Evolutionary conservation across 2,797 vertebrate species (phyloP).

Genomic region (Enteromius radiatus): DNA sequence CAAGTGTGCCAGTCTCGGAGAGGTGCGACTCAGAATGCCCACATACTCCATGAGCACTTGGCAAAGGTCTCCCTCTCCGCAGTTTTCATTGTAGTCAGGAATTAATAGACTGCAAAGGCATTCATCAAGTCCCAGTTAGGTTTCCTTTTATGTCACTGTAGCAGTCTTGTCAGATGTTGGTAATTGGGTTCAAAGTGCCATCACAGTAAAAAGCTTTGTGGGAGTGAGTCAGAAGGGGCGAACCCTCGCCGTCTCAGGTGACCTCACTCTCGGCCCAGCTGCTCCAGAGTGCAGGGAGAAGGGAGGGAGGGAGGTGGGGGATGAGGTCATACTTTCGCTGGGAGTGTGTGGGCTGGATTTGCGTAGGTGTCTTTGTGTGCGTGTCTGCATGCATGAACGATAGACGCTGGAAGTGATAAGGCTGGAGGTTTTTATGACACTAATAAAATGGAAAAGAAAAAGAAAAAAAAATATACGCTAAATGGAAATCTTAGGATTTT

Average conservation of each 20-base stretch:
- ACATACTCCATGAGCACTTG: conserved; percentile 43
- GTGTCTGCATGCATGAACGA: conserved; percentile 45
- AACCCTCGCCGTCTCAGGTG: conserved; percentile 58
- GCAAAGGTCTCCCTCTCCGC: conserved; percentile 46
- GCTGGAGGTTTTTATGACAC: neutral
- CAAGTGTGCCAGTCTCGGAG: conserved; percentile 6
- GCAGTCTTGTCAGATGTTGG: conserved; percentile 56
- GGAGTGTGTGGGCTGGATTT: conserved; percentile 55
- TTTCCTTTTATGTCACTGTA: conserved; percentile 59
- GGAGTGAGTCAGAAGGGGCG: conserved; percentile 56
- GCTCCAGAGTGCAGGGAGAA: conserved; percentile 41
- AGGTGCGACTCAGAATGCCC: conserved; percentile 43
- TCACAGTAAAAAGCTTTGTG: conserved; percentile 59
- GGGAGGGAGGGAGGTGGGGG: conserved; percentile 60
- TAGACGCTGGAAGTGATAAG: conserved; percentile 16
- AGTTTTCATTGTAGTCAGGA: conserved; percentile 61
- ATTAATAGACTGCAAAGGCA: conserved; percentile 63
- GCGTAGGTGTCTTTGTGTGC: conserved; percentile 54
- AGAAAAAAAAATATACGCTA: neutral
- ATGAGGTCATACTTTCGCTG: conserved; percentile 77
- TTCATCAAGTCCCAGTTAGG: conserved; percentile 66
- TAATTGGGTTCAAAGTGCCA: conserved; percentile 68
- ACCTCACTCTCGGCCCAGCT: conserved; percentile 62
- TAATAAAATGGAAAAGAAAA: neutral
- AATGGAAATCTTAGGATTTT: neutral